These are phyloP conservation scores for Alosa sapidissima DNA, from an alignment of 2,797 vertebrate species.

Conservation along the genomic window DNA sequence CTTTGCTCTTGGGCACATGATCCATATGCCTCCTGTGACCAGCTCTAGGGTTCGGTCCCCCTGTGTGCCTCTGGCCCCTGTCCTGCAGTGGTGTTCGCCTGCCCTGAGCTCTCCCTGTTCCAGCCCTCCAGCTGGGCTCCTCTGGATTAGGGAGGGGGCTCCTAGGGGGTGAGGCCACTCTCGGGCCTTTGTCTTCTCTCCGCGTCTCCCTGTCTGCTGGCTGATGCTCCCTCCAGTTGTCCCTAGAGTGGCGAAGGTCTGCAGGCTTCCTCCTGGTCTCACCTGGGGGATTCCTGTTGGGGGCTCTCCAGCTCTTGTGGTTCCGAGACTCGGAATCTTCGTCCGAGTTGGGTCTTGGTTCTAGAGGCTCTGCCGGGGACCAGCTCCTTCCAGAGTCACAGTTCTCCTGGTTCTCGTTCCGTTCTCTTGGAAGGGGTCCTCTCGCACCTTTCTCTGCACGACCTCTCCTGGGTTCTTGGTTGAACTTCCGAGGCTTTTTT, in stretches of 20 bases:
- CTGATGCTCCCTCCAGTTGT: conserved; percentile 49
- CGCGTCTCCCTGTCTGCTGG: conserved; percentile 52
- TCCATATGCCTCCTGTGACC: conserved; percentile 78
- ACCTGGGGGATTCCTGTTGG: conserved; percentile 51
- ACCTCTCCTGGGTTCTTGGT: conserved; percentile 74
- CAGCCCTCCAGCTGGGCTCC: conserved; percentile 57
- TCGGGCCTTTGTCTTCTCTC: conserved; percentile 62
- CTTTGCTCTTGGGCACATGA: conserved; percentile 85
- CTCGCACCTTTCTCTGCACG: conserved; percentile 70
- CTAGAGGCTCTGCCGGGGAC: conserved; percentile 38
- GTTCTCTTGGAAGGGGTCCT: conserved; percentile 63
- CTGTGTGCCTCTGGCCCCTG: conserved; percentile 70
- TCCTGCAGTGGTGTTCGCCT: conserved; percentile 69
- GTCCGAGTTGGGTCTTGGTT: conserved; percentile 47
- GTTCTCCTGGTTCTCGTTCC: conserved; percentile 73
- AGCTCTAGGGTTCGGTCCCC: conserved; percentile 70
- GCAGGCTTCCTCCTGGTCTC: conserved; percentile 73
- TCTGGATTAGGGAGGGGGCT: conserved; percentile 62
- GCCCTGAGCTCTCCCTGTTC: conserved; percentile 67
- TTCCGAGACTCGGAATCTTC: conserved; percentile 36
- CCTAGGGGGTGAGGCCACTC: conserved; percentile 49
- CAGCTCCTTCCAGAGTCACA: conserved; percentile 55
- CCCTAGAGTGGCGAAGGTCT: conserved; percentile 63
- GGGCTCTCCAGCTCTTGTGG: conserved; percentile 50
- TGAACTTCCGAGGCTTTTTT: conserved; percentile 75